Percentiles rank a stretch among this genome's conserved stretches.
These are phyloP conservation scores for Ictidomys tridecemlineatus DNA, from an alignment of 2,113 vertebrate genomes.

Conservation along the genomic window DNA sequence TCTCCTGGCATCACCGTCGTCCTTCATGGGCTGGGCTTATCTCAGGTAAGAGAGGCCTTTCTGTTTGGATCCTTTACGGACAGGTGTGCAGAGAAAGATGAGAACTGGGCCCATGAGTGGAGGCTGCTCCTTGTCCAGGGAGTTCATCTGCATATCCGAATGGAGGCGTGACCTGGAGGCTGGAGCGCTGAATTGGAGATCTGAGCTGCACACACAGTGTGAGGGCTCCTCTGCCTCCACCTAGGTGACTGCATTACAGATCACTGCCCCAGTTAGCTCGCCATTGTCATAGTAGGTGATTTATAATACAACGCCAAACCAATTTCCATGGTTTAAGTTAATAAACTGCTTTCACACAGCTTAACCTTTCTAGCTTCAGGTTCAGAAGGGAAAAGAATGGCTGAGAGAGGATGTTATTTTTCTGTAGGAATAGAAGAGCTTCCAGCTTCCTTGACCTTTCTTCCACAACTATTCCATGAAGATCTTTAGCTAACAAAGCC, in stretches of 20 bases:
- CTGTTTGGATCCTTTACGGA: background rate
- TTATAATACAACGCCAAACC: background rate
- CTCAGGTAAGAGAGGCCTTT: conserved; percentile 19
- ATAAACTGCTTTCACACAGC: background rate
- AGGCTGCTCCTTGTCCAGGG: background rate
- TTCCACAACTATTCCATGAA: background rate
- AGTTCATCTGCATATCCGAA: conserved; percentile 63
- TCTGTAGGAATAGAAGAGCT: background rate
- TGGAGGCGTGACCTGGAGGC: background rate
- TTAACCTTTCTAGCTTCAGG: background rate
- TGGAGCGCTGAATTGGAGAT: background rate
- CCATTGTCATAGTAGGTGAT: background rate
- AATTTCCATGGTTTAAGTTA: background rate
- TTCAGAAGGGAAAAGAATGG: background rate
- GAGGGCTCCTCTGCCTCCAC: background rate
- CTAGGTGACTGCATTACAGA: background rate
- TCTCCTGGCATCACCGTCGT: fast-evolving
- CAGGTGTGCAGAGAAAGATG: conserved; percentile 21
- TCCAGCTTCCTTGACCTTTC: background rate
- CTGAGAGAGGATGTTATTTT: background rate
- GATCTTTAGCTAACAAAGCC: background rate
- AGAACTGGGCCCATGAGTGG: background rate
- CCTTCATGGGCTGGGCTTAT: background rate
- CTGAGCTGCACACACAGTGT: background rate
- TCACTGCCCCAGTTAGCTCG: background rate